Evolutionary conservation across 2,888 invertebrate genomes (phyloP), one percentile per base, ranked within the genome.

Genomic region (Cephus pygmeus): DNA sequence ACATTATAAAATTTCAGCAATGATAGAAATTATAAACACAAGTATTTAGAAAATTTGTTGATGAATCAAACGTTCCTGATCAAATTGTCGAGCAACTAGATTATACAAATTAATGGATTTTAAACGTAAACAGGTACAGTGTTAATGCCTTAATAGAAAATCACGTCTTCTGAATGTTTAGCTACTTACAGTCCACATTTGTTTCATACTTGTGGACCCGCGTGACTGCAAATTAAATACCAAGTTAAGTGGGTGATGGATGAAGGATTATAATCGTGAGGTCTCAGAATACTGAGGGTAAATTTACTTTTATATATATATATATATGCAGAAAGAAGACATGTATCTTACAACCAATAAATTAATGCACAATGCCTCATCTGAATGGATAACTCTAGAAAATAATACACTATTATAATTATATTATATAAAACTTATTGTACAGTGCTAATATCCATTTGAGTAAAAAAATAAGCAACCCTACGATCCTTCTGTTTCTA

Each of bases 311-410:
- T 71, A 71, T 31, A 33, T 23, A 31, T 71, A 71, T 69, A 31
- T 89, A 90, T 90, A 90, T 90, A 89, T 89, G 90, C 89, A 86
- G 86, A 88, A 89, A 88, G 89, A 89, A 88, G 89, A 90, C 90
- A 90, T 85, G 87, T 90, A 90, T 89, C 88, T 89, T 89, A 88
- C 87, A 90, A 88, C 88, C 88, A 90, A 90, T 88, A 89, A 89
- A 90, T 90, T 87, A 88, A 87, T 89, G 88, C 88, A 85, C 87
- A 85, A 81, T 81, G 85, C 85, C 82, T 87, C 83, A 80, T 73
- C 84, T 83, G 79, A 83, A 86, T 79, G 80, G 78, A 80, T 80
- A 76, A 82, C 78, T 78, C 76, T 79, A 76, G 77, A 76, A 79
- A 79, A 73, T 75, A 81, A 69, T 69, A 76, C 73, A 77, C 78